Base-by-base conservation (phyloP, 2,113 vertebrate genomes). In the Neoarius graeffei region DNA sequence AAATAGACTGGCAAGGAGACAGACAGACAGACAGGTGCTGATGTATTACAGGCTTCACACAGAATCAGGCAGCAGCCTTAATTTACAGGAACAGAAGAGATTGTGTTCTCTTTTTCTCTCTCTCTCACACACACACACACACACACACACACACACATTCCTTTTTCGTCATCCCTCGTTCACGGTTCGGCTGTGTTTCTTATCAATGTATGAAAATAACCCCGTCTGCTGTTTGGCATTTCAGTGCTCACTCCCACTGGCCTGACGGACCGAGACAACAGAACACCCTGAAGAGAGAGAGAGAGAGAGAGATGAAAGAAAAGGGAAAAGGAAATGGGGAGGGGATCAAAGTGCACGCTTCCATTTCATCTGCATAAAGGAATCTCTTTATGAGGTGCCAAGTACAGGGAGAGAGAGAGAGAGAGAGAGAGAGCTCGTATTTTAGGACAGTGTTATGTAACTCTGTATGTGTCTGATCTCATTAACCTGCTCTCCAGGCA, bases 221-320 rank as follows among this genome's bases (percentile, higher is more conserved):
- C 89, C 67, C 62, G 84, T 89, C 90, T 90, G 90, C 88, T 79
- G 85, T 87, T 89, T 90, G 90, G 88, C 88, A 90, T 90, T 90
- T 89, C 88, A 76, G 88, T 5, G 1, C 23, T 59, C 23, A 67
- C 60, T 89, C 90, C 90, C 90, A 79, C 64, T 7, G 85, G 85
- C 84, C 69, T 17, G 42, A 79, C 27, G 69, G 85, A 86, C 83
- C 11, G 54, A 87, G 83, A 60, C 88, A 56, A 71, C 4, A 60
- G 15, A 82, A 88, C 30, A 5, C 20, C 20, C 48, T 77, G 74
- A 52, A 52, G 1, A 71, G 27, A 85, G 35, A 77, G 48, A n/a
- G 30, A 27, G 80, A 71, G 77, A 50, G 52, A 48, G 25, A 67
- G 79, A 88, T 88, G 88, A 91, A 88, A 91, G 79, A 69, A 67